A percentile compares a stretch with the other conserved stretches of the same genome.
These are phyloP conservation scores for Cinclus cinclus DNA, from an alignment of 2,113 vertebrate species.

Conservation along the genomic window DNA sequence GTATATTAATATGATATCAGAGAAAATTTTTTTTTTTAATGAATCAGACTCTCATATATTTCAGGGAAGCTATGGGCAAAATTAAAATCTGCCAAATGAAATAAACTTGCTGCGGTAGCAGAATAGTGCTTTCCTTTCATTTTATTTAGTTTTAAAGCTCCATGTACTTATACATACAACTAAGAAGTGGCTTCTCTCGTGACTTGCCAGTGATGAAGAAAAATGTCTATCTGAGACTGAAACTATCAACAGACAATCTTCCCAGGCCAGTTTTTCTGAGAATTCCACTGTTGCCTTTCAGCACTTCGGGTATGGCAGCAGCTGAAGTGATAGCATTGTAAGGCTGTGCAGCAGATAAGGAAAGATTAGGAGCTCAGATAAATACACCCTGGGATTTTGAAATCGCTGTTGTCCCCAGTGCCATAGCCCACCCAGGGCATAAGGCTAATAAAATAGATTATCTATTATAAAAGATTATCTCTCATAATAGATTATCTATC, in stretches of 20 bases:
- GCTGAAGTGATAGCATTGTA: not conserved
- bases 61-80: not conserved
- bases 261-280: not conserved
- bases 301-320: not conserved
- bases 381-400: not conserved
- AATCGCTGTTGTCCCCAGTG: not conserved
- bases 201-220: not conserved
- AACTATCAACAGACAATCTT: not conserved
- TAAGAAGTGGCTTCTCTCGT: not conserved
- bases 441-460: not conserved
- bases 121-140: not conserved
- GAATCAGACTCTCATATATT: not conserved
- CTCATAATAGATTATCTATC: not conserved
- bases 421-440: not conserved
- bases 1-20: not conserved
- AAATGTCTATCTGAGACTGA: not conserved
- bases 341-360: not conserved
- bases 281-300: not conserved
- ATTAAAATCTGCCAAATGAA: not conserved
- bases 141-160: not conserved
- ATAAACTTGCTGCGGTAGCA: not conserved
- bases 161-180: not conserved
- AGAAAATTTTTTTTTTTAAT: not conserved
- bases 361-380: not conserved
- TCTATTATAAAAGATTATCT: not conserved